These are phyloP conservation scores for Idaea aversata DNA, from an alignment of 2,888 invertebrate genomes.

Conservation along the genomic window DNA sequence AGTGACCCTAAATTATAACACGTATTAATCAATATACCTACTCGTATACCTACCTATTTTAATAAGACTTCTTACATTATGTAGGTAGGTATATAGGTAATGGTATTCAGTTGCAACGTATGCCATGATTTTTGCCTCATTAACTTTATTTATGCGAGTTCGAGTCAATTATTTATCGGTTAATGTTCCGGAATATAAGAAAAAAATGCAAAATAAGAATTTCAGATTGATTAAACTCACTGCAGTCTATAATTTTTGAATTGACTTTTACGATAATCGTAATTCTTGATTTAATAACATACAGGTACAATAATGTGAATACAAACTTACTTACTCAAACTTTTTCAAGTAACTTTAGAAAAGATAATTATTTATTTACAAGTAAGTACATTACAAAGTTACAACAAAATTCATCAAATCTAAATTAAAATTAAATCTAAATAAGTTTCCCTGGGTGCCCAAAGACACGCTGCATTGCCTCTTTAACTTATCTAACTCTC, in stretches of 20 bases:
- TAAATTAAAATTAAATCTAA: too few relatives aligned
- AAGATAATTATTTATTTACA: too few relatives aligned
- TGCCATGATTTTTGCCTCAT: conserved; percentile 65
- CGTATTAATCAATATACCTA: conserved; percentile 10
- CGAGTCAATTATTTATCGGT: conserved; percentile 64
- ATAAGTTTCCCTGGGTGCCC: too few relatives aligned
- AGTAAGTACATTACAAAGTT: too few relatives aligned
- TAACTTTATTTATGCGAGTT: conserved; percentile 67
- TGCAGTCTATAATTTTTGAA: conserved; percentile 49
- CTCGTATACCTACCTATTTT: conserved; percentile 17
- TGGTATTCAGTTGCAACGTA: conserved; percentile 36
- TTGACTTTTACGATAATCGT: conserved; percentile 35
- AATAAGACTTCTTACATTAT: not conserved
- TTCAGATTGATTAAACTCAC: conserved; percentile 62
- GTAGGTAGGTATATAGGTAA: conserved; percentile 25
- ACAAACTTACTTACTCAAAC: not conserved
- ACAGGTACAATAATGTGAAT: conserved; percentile 17
- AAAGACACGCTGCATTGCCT: too few relatives aligned
- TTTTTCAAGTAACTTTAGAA: too few relatives aligned
- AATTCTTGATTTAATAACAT: conserved; percentile 27
- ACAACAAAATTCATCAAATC: too few relatives aligned
- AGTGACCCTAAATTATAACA: too few relatives aligned
- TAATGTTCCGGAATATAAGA: conserved; percentile 54
- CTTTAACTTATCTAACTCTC: too few relatives aligned
- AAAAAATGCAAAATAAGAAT: conserved; percentile 57